These are phyloP conservation scores for Drosophila seclusa DNA, from an alignment of 2,888 invertebrate genomes.

Conservation along the genomic window DNA sequence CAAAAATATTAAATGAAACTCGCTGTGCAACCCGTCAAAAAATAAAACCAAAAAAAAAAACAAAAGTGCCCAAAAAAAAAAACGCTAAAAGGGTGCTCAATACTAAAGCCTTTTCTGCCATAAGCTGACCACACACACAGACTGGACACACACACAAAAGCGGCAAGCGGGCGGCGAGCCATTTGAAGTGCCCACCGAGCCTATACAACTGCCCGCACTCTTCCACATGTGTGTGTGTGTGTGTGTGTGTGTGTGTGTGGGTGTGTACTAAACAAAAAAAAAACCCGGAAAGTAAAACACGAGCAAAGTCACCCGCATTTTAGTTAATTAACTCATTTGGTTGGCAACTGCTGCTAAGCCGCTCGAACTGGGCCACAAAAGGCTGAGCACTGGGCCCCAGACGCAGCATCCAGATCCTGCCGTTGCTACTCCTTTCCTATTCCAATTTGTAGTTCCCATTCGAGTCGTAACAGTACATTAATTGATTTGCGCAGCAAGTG, in stretches of 20 bases:
- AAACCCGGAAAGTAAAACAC: constrained; percentile 39
- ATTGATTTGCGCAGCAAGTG: constrained; percentile 76
- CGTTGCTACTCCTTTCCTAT: background rate
- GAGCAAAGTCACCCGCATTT: constrained; percentile 84
- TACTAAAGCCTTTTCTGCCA: constrained; percentile 72
- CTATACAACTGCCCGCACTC: constrained; percentile 36
- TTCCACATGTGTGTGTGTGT: constrained; percentile 4
- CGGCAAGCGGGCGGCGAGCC: constrained; percentile 27
- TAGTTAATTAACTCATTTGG: constrained; percentile 85
- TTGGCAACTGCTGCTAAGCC: constrained; percentile 78
- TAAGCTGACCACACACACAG: constrained; percentile 77
- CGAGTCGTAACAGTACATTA: constrained; percentile 56
- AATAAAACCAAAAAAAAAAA: constrained; percentile 22
- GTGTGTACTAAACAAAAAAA: constrained; percentile 25
- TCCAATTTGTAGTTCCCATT: background rate
- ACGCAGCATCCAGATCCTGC: constrained; percentile 7
- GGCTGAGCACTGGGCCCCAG: constrained; percentile 14
- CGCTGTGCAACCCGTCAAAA: constrained; percentile 35
- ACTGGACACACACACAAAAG: constrained; percentile 50
- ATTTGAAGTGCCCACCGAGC: constrained; percentile 67
- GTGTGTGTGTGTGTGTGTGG: constrained; percentile 8
- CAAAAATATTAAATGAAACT: constrained; percentile 78
- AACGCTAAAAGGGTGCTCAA: constrained; percentile 76
- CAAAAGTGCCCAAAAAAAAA: constrained; percentile 38
- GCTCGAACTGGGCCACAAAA: constrained; percentile 67